Percentiles rank a stretch among this genome's conserved stretches.
These are phyloP conservation scores for Netelia fuscicornis DNA, from an alignment of 2,888 invertebrate genomes.

Conservation along the genomic window DNA sequence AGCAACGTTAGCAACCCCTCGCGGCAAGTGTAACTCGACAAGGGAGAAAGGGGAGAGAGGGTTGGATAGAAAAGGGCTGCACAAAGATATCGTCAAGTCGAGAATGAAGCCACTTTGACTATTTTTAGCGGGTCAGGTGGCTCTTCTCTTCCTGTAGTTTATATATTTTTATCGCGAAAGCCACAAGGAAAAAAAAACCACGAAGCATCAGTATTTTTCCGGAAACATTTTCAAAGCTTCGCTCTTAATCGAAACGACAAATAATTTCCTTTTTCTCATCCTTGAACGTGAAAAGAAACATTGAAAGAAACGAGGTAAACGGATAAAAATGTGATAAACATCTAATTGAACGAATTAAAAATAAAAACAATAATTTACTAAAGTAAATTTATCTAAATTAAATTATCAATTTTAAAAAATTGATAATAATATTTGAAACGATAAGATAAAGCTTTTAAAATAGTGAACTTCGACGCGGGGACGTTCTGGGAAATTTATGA, in stretches of 20 bases:
- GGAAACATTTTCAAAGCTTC: not conserved
- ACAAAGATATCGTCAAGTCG: slow-evolving; percentile 54
- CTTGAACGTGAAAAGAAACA: not conserved
- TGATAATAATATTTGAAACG: too few relatives aligned
- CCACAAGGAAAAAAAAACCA: too few relatives aligned
- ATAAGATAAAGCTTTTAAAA: too few relatives aligned
- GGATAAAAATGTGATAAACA: too few relatives aligned
- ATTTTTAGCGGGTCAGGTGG: slow-evolving; percentile 79
- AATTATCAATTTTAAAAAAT: not conserved
- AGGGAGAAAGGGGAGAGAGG: not conserved
- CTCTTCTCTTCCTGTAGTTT: slow-evolving; percentile 54
- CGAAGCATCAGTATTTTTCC: too few relatives aligned
- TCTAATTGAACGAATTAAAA: not conserved
- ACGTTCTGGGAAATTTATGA: not conserved
- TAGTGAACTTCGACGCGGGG: too few relatives aligned
- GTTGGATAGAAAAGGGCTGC: slow-evolving; percentile 13
- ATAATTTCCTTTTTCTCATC: not conserved
- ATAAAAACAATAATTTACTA: not conserved
- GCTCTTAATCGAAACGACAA: not conserved
- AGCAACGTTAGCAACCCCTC: slow-evolving; percentile 57
- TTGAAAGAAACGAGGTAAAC: not conserved
- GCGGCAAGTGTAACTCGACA: slow-evolving; percentile 56
- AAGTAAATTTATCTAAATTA: too few relatives aligned
- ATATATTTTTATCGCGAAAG: slow-evolving; percentile 64
- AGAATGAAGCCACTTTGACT: slow-evolving; percentile 68